Percentiles rank a stretch among this genome's conserved stretches.
These are phyloP conservation scores for Scaptomyza hsui DNA, from an alignment of 1,140 invertebrate genomes.

Conservation along the genomic window DNA sequence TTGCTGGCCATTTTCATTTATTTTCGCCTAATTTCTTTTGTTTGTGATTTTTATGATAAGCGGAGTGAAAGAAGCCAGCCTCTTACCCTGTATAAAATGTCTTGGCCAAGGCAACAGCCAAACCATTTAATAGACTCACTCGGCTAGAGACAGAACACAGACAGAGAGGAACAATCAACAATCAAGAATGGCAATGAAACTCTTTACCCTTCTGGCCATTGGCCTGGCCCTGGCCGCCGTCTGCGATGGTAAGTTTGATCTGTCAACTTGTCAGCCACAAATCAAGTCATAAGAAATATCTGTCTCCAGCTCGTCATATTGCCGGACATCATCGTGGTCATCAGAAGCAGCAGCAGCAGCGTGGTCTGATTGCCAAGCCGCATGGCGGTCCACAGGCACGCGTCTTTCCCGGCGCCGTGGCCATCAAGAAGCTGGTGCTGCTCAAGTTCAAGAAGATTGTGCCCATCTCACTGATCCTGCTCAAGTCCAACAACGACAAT, in stretches of 20 bases:
- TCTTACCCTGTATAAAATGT: slow-evolving; percentile 70
- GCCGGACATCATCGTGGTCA: slow-evolving; percentile 50
- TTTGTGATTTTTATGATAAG: slow-evolving; percentile 39
- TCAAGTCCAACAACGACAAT: slow-evolving; percentile 75
- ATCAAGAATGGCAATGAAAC: slow-evolving; percentile 63
- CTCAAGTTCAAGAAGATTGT: slow-evolving; percentile 82
- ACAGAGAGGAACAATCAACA: slow-evolving; percentile 6
- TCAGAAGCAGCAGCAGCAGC: slow-evolving; percentile 52
- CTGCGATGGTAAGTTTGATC: slow-evolving; percentile 56
- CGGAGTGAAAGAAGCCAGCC: slow-evolving; percentile 36
- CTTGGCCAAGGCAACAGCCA: slow-evolving; percentile 58
- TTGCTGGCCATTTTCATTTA: slow-evolving; percentile 38
- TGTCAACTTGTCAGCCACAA: background rate
- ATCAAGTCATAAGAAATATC: background rate
- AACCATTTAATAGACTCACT: slow-evolving; percentile 74
- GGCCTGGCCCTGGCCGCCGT: slow-evolving; percentile 54
- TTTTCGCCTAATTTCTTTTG: slow-evolving; percentile 56
- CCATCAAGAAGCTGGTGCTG: slow-evolving; percentile 79
- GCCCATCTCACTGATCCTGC: slow-evolving; percentile 75
- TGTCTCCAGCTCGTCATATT: slow-evolving; percentile 54
- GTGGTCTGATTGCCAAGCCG: slow-evolving; percentile 59
- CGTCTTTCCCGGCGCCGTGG: slow-evolving; percentile 76
- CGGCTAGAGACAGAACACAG: slow-evolving; percentile 49
- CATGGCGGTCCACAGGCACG: slow-evolving; percentile 59
- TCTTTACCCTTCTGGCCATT: slow-evolving; percentile 60